phyloP scores from a whole-genome alignment of 1,140 invertebrate species.

The Trichonephila inaurata region DNA sequence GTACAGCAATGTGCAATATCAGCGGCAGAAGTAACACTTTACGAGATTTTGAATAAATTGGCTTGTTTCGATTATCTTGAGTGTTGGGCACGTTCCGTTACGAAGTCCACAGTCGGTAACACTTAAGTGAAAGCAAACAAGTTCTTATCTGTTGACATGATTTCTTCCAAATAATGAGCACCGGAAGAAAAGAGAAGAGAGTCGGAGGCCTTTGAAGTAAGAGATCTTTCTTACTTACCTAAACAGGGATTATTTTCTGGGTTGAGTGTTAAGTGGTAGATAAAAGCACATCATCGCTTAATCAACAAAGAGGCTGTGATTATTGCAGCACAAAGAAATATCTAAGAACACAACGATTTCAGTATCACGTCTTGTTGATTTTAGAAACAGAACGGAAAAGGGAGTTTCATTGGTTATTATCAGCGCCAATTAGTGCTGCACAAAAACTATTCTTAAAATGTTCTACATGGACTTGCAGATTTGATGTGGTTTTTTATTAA shows the following conservation, averaged over 20 bases:
- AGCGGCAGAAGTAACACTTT: not conserved
- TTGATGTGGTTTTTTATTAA: too few species aligned
- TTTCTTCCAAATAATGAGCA: slow-evolving; percentile 46
- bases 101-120: slow-evolving; percentile 37
- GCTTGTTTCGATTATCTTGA: not conserved
- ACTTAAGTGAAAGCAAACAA: slow-evolving; percentile 27
- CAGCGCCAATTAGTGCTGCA: too few species aligned
- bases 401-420: too few species aligned
- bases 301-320: not conserved
- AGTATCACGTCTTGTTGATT: too few species aligned
- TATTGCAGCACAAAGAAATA: not conserved
- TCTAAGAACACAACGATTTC: not conserved
- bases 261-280: not conserved
- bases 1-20: not conserved
- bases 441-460: too few species aligned
- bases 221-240: not conserved
- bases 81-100: slow-evolving; percentile 29
- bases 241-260: not conserved
- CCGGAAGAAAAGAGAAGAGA: slow-evolving; percentile 31
- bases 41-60: not conserved
- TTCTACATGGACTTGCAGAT: too few species aligned
- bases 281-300: not conserved
- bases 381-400: too few species aligned
- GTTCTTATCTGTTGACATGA: slow-evolving; percentile 34
- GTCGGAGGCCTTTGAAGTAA: slow-evolving; percentile 19